phyloP scores from a whole-genome alignment of 1,140 invertebrate species.

The Rhysida immarginata region DNA sequence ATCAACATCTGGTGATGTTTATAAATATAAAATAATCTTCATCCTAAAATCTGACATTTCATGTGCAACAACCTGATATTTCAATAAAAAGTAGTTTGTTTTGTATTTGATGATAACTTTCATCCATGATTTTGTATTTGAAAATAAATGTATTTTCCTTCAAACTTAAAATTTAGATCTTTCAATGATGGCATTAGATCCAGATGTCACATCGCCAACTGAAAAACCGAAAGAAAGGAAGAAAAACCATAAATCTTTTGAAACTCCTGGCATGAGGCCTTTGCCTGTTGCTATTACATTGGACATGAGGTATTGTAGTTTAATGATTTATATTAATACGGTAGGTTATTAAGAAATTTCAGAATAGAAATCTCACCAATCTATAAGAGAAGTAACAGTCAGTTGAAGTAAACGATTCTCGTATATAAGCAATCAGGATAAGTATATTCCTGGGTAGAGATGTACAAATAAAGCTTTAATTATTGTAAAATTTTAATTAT shows the following conservation, averaged over 20 bases:
- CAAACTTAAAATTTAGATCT: constrained; percentile 56
- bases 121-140: too few species aligned
- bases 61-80: too few species aligned
- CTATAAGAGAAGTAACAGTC: not conserved
- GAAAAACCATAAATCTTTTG: constrained; percentile 12
- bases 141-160: too few species aligned
- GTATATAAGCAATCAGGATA: too few species aligned
- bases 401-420: too few species aligned
- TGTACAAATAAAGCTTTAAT: not conserved
- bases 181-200: constrained; percentile 53
- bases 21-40: too few species aligned
- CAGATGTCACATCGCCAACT: constrained; percentile 37
- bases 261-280: constrained; percentile 31
- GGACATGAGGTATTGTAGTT: constrained; percentile 78
- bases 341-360: not conserved
- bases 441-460: too few species aligned
- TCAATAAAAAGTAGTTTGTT: too few species aligned
- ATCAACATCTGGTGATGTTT: too few species aligned
- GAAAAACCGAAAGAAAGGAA: constrained; percentile 22
- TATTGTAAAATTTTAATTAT: not conserved
- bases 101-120: too few species aligned
- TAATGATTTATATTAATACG: too few species aligned
- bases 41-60: too few species aligned
- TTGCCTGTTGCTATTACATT: constrained; percentile 71
- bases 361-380: not conserved